These are phyloP conservation scores for Notothenia coriiceps DNA, from an alignment of 2,113 vertebrate species.

Conservation along the genomic window DNA sequence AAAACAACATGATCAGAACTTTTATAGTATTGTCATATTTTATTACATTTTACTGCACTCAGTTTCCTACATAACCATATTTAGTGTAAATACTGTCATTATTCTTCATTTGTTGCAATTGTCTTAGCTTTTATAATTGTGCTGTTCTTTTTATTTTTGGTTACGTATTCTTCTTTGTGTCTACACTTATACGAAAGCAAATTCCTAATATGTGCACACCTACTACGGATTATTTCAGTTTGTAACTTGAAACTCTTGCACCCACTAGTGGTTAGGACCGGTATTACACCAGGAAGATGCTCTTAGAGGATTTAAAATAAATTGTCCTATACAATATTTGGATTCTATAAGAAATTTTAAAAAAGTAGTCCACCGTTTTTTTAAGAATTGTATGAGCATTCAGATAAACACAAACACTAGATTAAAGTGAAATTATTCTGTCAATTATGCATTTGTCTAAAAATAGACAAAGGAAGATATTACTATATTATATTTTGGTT, in stretches of 20 bases:
- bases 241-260: slow-evolving; percentile 2
- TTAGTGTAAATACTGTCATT: too few relatives aligned
- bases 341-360: neutral
- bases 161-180: too few relatives aligned
- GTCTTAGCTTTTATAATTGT: too few relatives aligned
- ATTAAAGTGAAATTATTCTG: neutral
- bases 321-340: neutral
- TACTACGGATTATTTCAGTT: too few relatives aligned
- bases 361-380: neutral
- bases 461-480: neutral
- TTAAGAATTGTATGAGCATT: neutral
- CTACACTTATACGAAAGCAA: too few relatives aligned
- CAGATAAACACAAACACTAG: neutral
- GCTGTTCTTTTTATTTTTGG: too few relatives aligned
- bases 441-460: neutral
- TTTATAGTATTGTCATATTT: too few relatives aligned
- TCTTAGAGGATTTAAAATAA: neutral
- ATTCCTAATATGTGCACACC: too few relatives aligned
- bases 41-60: too few relatives aligned
- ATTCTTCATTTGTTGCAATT: too few relatives aligned
- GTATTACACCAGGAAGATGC: neutral
- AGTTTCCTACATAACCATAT: too few relatives aligned
- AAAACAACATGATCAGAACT: too few relatives aligned
- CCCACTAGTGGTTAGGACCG: slow-evolving; percentile 39
- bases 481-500: neutral